A percentile compares a stretch with the other conserved stretches of the same genome.
phyloP scores from a whole-genome alignment of 2,888 invertebrate genomes.

The Dicyrtoma fusca region DNA sequence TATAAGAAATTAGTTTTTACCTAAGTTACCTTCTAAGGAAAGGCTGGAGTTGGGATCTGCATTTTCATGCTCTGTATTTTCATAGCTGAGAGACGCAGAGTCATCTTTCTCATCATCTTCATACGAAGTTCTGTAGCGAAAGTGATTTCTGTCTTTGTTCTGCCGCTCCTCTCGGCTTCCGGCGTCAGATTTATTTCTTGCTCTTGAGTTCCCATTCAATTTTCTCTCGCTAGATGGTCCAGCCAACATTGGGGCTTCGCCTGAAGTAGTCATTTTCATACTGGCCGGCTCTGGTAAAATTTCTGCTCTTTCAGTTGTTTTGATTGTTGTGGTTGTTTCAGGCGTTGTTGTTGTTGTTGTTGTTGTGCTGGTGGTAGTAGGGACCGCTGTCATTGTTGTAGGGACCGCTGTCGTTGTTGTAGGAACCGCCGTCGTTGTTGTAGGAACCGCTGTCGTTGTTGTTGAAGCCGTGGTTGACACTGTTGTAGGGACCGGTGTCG shows the following conservation, averaged over 20 bases:
- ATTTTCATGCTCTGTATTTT: slow-evolving; percentile 30
- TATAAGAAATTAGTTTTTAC: neutral
- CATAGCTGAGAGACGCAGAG: slow-evolving; percentile 32
- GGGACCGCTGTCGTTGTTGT: neutral
- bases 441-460: neutral
- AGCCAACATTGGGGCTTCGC: neutral
- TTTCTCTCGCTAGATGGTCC: slow-evolving; percentile 15
- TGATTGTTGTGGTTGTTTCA: neutral
- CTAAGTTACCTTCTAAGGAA: slow-evolving; percentile 43
- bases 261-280: slow-evolving; percentile 14
- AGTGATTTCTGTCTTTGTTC: slow-evolving; percentile 45
- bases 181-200: slow-evolving; percentile 37
- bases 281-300: slow-evolving; percentile 12
- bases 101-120: slow-evolving; percentile 53
- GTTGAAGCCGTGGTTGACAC: neutral
- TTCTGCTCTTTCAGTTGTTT: neutral
- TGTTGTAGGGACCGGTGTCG: neutral
- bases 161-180: slow-evolving; percentile 54
- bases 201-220: neutral
- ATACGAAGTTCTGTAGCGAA: slow-evolving; percentile 23
- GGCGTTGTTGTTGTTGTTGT: slow-evolving; percentile 3
- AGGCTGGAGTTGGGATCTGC: slow-evolving; percentile 27
- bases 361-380: neutral
- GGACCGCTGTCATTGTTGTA: neutral
- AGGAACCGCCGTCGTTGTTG: too few relatives aligned